These are phyloP conservation scores for Brachionus paranguensis DNA, from an alignment of 1,140 invertebrate species.

Conservation along the genomic window DNA sequence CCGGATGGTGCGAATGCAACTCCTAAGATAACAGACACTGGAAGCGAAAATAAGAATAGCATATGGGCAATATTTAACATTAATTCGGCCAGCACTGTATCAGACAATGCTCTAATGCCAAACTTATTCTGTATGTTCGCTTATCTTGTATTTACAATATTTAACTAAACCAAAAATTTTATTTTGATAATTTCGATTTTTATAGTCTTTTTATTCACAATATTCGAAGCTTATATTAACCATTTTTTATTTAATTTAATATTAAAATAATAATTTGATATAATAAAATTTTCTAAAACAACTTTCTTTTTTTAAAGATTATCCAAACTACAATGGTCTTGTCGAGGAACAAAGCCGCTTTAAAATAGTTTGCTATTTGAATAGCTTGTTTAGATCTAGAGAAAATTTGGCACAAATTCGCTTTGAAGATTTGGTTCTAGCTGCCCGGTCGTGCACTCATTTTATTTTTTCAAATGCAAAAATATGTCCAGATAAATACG, in stretches of 20 bases:
- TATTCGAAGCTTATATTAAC: background rate
- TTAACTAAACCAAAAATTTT: background rate
- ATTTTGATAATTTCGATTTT: background rate
- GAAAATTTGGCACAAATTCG: background rate
- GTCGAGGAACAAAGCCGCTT: background rate
- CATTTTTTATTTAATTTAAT: background rate
- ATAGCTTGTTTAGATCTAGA: background rate
- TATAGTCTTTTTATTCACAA: conserved; percentile 6
- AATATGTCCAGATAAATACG: background rate
- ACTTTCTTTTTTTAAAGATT: background rate
- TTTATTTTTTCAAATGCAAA: conserved; percentile 16
- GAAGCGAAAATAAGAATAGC: background rate
- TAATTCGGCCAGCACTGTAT: background rate
- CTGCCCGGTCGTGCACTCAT: background rate
- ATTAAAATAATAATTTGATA: background rate
- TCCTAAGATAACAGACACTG: background rate
- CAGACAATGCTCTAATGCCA: background rate
- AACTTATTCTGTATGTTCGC: background rate
- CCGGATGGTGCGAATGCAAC: background rate
- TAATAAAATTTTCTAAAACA: background rate
- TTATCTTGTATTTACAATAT: background rate
- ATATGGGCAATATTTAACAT: conserved; percentile 37
- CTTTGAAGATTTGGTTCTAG: background rate
- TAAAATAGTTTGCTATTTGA: conserved; percentile 23
- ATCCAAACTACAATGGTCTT: background rate